Percentiles rank a stretch among this genome's conserved stretches.
Evolutionary conservation across 2,888 invertebrate genomes (phyloP).

Genomic region (Xylota sylvarum): DNA sequence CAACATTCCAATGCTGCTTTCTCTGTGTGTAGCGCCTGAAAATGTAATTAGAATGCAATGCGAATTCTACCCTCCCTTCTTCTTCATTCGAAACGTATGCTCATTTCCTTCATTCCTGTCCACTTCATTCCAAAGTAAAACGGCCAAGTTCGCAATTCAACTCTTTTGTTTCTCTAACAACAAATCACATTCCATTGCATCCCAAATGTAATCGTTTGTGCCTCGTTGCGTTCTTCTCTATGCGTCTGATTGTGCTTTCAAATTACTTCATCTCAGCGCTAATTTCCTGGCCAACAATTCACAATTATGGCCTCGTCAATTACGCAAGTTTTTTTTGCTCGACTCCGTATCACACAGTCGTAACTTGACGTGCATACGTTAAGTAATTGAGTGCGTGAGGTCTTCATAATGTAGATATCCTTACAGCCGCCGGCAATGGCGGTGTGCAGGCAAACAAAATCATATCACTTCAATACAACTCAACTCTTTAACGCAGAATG

Average conservation of each 20-base stretch:
- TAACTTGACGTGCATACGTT: constrained; percentile 67
- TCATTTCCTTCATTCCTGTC: constrained; percentile 10
- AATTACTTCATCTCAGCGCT: constrained; percentile 72
- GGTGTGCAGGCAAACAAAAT: constrained; percentile 61
- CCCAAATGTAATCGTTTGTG: constrained; percentile 47
- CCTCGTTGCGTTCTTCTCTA: background rate
- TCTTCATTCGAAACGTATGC: constrained; percentile 1
- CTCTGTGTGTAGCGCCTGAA: constrained; percentile 7
- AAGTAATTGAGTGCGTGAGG: constrained; percentile 77
- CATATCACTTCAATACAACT: constrained; percentile 58
- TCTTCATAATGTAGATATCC: constrained; percentile 77
- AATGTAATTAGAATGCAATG: constrained; percentile 44
- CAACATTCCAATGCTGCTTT: constrained; percentile 20
- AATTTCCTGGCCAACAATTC: constrained; percentile 76
- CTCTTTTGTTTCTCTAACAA: constrained; percentile 57
- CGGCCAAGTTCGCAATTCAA: constrained; percentile 36
- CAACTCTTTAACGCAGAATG: constrained; percentile 67
- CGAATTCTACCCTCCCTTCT: background rate
- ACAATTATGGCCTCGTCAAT: constrained; percentile 74
- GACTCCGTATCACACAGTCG: constrained; percentile 17
- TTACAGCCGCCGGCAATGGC: constrained; percentile 56
- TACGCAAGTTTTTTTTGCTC: constrained; percentile 62
- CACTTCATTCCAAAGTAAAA: background rate
- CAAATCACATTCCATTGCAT: constrained; percentile 69
- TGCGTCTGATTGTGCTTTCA: constrained; percentile 11